These are phyloP conservation scores for Ichneumoninae sp. DNA, from an alignment of 2,888 invertebrate genomes.

Conservation along the genomic window DNA sequence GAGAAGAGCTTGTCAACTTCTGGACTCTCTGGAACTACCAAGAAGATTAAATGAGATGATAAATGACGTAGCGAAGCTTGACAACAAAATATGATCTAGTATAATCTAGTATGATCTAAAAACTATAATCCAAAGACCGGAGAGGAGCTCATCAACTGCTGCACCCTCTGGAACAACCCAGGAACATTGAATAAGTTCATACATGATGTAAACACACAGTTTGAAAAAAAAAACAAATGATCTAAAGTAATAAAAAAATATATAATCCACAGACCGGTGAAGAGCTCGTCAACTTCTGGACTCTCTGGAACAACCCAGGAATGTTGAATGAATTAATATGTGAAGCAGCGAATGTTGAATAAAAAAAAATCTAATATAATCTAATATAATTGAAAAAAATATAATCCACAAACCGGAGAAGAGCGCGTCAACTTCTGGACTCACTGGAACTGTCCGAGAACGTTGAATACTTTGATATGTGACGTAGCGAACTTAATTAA, in stretches of 20 bases:
- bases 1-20: neutral
- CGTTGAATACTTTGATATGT: neutral
- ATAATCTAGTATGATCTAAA: too few species aligned
- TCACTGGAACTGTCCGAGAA: neutral
- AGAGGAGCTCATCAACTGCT: neutral
- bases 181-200: neutral
- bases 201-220: slow-evolving; percentile 7
- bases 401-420: neutral
- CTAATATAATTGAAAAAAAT: too few species aligned
- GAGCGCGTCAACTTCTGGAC: neutral
- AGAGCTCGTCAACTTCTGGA: neutral
- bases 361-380: neutral
- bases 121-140: neutral
- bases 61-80: slow-evolving; percentile 32
- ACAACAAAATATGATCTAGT: neutral
- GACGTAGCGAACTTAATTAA: slow-evolving; percentile 49
- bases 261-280: neutral
- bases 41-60: neutral
- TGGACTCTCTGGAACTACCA: neutral
- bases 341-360: slow-evolving; percentile 44
- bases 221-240: slow-evolving; percentile 30
- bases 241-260: too few species aligned
- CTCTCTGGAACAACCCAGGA: neutral
- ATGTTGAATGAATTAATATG: neutral
- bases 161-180: neutral